A percentile compares a stretch with the other conserved stretches of the same genome.
Evolutionary conservation across 1,140 invertebrate species (phyloP).

Genomic region (Polypedilum vanderplanki): DNA sequence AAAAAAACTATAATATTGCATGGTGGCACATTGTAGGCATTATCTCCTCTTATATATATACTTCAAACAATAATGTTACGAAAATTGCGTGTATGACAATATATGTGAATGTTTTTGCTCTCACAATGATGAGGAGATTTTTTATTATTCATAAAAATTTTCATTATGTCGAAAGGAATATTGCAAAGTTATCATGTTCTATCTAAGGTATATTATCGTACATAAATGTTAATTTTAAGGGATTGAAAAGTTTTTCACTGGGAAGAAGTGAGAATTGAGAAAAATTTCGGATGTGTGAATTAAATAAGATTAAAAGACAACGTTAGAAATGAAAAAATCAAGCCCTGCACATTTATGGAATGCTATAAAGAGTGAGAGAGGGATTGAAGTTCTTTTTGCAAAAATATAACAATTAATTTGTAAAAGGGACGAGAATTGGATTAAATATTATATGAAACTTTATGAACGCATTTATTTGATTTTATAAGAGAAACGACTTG

Average conservation of each 20-base stretch:
- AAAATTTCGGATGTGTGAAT: too few species aligned
- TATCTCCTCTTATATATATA: too few species aligned
- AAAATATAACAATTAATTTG: constrained; percentile 26
- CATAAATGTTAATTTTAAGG: too few species aligned
- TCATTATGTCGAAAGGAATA: constrained; percentile 19
- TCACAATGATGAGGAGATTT: not conserved
- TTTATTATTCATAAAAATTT: constrained; percentile 27
- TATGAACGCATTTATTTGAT: constrained; percentile 23
- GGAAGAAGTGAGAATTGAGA: too few species aligned
- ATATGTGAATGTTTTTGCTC: not conserved
- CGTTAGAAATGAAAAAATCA: too few species aligned
- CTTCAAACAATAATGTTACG: not conserved
- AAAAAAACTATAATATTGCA: not conserved
- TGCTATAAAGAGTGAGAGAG: too few species aligned
- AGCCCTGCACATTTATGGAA: too few species aligned
- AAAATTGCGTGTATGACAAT: not conserved
- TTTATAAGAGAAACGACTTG: not conserved
- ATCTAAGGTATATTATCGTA: not conserved
- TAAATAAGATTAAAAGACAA: too few species aligned
- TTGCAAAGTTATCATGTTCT: constrained; percentile 16
- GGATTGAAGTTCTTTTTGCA: not conserved
- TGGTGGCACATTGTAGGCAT: too few species aligned
- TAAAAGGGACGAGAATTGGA: constrained; percentile 22
- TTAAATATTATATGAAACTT: constrained; percentile 24
- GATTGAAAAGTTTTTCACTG: too few species aligned